Percentiles rank a stretch among this genome's conserved stretches.
Evolutionary conservation across 2,888 invertebrate species (phyloP).

Genomic region (Phyllotreta cruciferae): DNA sequence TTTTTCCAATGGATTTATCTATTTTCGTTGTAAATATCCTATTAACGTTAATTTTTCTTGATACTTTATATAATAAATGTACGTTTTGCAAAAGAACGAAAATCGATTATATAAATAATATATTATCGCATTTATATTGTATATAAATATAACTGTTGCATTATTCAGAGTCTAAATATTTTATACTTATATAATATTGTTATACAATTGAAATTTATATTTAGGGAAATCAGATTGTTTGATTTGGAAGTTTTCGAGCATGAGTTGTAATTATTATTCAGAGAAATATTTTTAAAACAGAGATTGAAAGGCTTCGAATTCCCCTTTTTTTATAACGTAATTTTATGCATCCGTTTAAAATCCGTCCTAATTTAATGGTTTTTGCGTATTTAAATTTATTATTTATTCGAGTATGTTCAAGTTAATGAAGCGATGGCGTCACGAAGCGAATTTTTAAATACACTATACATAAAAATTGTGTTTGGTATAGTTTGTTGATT

Average conservation of each 20-base stretch:
- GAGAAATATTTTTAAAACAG: constrained; percentile 5
- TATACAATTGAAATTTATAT: constrained; percentile 41
- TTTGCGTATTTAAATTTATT: no score
- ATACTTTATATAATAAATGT: constrained; percentile 20
- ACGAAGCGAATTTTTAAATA: no score
- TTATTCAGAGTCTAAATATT: constrained; percentile 44
- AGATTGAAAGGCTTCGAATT: constrained; percentile 16
- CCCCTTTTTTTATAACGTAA: constrained; percentile 2
- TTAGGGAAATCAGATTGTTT: constrained; percentile 23
- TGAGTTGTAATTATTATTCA: constrained; percentile 19
- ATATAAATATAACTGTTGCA: constrained; percentile 43
- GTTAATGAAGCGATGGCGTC: no score
- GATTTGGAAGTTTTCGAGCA: constrained; percentile 27
- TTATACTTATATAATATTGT: constrained; percentile 42
- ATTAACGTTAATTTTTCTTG: constrained; percentile 21
- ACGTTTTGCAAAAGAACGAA: constrained; percentile 24
- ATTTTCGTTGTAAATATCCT: constrained; percentile 17
- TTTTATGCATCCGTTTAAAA: background rate
- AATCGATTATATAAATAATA: constrained; percentile 24
- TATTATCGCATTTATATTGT: constrained; percentile 39
- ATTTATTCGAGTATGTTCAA: no score
- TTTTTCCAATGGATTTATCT: constrained; percentile 1
- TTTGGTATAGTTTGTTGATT: no score
- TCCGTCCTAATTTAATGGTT: background rate
- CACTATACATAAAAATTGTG: no score